phyloP scores from a whole-genome alignment of 2,797 vertebrate genomes.

The Clarias fuscus region DNA sequence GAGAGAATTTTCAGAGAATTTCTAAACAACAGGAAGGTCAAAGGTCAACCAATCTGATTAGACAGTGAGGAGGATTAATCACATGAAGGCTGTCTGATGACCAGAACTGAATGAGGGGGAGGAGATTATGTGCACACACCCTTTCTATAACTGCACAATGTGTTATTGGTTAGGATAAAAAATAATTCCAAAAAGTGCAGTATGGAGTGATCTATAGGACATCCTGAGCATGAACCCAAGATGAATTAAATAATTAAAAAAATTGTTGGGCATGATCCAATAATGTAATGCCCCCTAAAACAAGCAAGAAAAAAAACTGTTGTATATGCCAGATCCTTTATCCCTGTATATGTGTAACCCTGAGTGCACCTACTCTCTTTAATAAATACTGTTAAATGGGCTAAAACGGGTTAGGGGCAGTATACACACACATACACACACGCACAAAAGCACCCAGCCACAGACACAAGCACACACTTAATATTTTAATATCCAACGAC shows the following conservation, averaged over 20 bases:
- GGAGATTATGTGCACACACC: not conserved
- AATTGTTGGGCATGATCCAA: not conserved
- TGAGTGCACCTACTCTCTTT: slow-evolving; percentile 4
- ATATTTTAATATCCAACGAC: not conserved
- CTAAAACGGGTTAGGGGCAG: slow-evolving; percentile 37
- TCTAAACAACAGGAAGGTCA: slow-evolving; percentile 10
- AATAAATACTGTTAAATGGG: slow-evolving; percentile 43
- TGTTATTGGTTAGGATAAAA: not conserved
- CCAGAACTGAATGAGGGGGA: not conserved
- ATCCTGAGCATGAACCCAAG: not conserved
- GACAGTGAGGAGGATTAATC: slow-evolving; percentile 39
- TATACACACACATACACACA: not conserved
- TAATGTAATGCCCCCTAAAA: not conserved
- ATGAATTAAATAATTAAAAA: not conserved
- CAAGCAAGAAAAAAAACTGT: not conserved
- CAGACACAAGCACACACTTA: not conserved
- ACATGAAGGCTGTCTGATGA: slow-evolving; percentile 19
- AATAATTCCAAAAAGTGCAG: not conserved
- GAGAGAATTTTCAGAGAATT: slow-evolving; percentile 20
- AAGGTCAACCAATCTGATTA: slow-evolving; percentile 43
- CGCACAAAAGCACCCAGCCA: not conserved
- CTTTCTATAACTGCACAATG: not conserved
- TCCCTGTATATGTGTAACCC: not conserved
- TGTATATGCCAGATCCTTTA: not conserved
- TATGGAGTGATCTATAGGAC: not conserved